phyloP scores from a whole-genome alignment of 2,113 vertebrate species.

The Serilophus lunatus region DNA sequence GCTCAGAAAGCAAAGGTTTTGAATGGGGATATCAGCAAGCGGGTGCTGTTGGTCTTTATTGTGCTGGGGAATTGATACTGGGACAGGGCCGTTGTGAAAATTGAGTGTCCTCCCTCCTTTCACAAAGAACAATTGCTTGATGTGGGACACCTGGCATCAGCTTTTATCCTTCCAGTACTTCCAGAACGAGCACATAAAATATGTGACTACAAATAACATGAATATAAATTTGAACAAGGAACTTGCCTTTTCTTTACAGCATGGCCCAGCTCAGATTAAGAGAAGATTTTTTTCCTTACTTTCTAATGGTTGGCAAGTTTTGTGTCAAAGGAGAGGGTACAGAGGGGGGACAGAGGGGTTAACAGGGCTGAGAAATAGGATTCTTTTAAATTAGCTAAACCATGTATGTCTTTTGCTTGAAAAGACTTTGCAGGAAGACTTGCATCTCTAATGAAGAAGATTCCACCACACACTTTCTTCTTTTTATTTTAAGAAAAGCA shows the following conservation, averaged over 20 bases:
- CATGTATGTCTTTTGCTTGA: not conserved
- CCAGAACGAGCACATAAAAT: not conserved
- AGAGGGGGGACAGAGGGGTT: not conserved
- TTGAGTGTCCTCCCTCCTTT: not conserved
- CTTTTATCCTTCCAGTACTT: not conserved
- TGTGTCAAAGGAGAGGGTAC: no score
- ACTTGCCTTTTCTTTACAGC: not conserved
- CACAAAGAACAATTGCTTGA: not conserved
- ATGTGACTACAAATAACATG: not conserved
- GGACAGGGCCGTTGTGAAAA: not conserved
- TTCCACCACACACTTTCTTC: not conserved
- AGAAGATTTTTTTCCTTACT: not conserved
- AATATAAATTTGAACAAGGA: not conserved
- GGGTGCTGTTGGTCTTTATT: not conserved
- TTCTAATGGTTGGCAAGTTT: not conserved
- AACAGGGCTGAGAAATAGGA: not conserved
- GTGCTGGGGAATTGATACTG: accelerated
- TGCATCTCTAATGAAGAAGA: not conserved
- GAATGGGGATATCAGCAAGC: not conserved
- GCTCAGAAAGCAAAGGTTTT: not conserved
- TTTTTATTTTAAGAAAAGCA: not conserved
- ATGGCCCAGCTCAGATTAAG: not conserved
- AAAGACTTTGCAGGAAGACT: not conserved
- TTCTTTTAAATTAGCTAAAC: not conserved
- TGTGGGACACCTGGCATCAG: not conserved